Evolutionary conservation across 2,888 invertebrate genomes (phyloP), one percentile per base, ranked within the genome.

Genomic region (Cerceris rybyensis): DNA sequence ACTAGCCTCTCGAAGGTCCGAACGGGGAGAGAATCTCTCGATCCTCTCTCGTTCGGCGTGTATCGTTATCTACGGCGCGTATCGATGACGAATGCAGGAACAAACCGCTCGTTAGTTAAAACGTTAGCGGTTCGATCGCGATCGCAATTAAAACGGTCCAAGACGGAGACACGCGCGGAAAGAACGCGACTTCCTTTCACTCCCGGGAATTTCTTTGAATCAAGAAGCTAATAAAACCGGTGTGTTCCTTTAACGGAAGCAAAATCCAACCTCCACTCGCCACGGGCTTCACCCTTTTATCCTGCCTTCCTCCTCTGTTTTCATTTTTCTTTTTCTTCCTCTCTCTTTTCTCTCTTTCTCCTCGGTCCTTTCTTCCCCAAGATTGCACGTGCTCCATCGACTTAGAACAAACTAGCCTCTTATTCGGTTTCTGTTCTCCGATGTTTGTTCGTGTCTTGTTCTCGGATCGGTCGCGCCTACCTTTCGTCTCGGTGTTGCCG

Each of bases 401-500:
- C 64, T 77, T 70, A 11, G 75, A 59, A 73, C 71, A 69, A 75
- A 81, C 79, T 80, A 80, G 76, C 67, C 75, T 65, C 67, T 58
- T 43, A 55, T 83, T 80, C 75, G 68, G 61, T 68, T 70, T 71
- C 63, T 63, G 52, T 55, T 59, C 68, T 46, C 59, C 78, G 60
- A 61, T 84, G 84, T 84, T 83, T 81, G 78, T 63, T 75, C 78
- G 78, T 61, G 81, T 75, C 84, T 85, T 82, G 85, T 85, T 85
- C 82, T 58, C 83, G 78, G 61, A 85, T 85, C 84, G 78, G 82
- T 84, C 80, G 75, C 84, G 86, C 80, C 82, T 75, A 78, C 77
- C 85, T 80, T 72, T 79, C 86, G 75, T 82, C 86, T 65, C 84
- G 73, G 69, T 61, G 59, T 52, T 61, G 55, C 61, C 52, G 42